A percentile compares a stretch with the other conserved stretches of the same genome.
phyloP scores from a whole-genome alignment of 2,113 vertebrate genomes.

The Acanthochromis polyacanthus region DNA sequence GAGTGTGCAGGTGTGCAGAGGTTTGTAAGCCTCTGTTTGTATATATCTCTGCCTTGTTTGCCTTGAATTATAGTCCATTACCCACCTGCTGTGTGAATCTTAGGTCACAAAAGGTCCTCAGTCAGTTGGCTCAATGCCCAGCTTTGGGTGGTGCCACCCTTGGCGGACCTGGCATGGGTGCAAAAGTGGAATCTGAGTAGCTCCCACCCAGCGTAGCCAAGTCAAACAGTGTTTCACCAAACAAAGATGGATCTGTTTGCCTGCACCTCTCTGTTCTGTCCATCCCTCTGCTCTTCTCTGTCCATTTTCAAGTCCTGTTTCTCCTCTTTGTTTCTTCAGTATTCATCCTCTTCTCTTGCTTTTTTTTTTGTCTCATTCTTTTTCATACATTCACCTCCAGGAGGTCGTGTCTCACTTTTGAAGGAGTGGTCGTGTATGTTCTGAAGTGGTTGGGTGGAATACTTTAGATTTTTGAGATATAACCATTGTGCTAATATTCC shows the following conservation, averaged over 20 bases:
- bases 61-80: constrained; percentile 54
- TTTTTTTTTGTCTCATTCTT: constrained; percentile 20
- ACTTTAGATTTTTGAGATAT: constrained; percentile 69
- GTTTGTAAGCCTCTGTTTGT: constrained; percentile 47
- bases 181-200: constrained; percentile 50
- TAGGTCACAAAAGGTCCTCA: constrained; percentile 65
- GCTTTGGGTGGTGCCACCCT: constrained; percentile 47
- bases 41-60: constrained; percentile 45
- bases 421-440: constrained; percentile 49
- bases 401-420: constrained; percentile 17
- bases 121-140: constrained; percentile 37
- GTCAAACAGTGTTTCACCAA: constrained; percentile 45
- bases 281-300: constrained; percentile 4
- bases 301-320: background rate
- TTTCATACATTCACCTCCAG: constrained; percentile 33
- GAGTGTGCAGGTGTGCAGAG: constrained; percentile 61
- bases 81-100: constrained; percentile 66
- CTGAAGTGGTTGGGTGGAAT: constrained; percentile 66
- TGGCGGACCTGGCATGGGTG: constrained; percentile 43
- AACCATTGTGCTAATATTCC: constrained; percentile 74
- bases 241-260: constrained; percentile 64
- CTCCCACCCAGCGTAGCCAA: constrained; percentile 45
- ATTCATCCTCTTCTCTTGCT: background rate
- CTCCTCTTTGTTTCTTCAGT: background rate
- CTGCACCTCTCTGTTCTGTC: background rate